Evolutionary conservation across 2,888 invertebrate genomes (phyloP), one percentile per base, ranked within the genome.

Genomic region (Brachyptera putata): DNA sequence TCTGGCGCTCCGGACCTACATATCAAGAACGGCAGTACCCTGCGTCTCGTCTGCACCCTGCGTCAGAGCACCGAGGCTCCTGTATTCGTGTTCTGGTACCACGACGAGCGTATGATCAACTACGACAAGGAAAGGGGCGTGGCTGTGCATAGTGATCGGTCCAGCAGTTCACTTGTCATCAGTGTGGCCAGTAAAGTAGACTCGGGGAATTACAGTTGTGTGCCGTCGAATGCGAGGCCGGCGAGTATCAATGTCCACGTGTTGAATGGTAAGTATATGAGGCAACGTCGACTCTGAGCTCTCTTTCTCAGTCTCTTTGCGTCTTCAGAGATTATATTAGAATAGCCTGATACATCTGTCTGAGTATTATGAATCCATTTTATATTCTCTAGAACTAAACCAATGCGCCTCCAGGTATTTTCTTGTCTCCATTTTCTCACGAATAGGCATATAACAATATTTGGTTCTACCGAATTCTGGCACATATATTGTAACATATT

Each of bases 41-140:
- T 89, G 64, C 79, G 85, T 30, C 76, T 88, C 41, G 84, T 85
- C 41, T 88, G 88, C 68, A 78, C 84, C n/a, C 79, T 88, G 60
- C 80, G 82, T 68, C 77, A 83, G 48, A 83, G 84, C 5, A 86
- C 85, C 0, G 86, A 85, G 66, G 81, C 84, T 0, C 87, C 88
- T 0, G 81, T 80, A 0, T 74, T 73, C 66, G 69, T 73, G 65
- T 67, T 76, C 75, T 84, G 84, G 84, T 91, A 90, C 74, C 89
- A 91, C 77, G 91, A 92, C 77, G 87, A 88, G 72, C 84, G 91
- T 66, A 92, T 93, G 92, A 91, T 93, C 73, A 93, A 93, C 81
- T 93, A 91, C 76, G 92, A 93, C 76, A 81, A 81, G 43, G 91
- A 91, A 71, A 84, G 87, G 62, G 91, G 91, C 59, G 87, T 92